Conservation (phyloP, 2,888 invertebrate species). For the Scrobipalpa costella region DNA sequence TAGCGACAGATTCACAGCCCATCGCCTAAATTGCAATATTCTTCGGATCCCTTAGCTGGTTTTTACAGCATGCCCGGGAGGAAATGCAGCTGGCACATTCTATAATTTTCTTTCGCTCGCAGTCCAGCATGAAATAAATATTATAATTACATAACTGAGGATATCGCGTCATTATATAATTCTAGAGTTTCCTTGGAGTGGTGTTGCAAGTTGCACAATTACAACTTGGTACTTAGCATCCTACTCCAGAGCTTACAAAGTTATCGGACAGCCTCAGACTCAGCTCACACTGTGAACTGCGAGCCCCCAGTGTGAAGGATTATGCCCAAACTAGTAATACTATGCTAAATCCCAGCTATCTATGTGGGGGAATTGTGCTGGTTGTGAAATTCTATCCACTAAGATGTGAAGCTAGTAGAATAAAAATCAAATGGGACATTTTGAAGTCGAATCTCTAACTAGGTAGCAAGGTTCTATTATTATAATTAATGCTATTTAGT, state of each 20-base stretch:
- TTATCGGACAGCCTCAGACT: background rate
- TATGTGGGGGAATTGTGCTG: too few species aligned
- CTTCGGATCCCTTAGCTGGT: too few species aligned
- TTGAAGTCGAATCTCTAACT: too few species aligned
- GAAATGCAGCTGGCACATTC: too few species aligned
- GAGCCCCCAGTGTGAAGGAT: background rate
- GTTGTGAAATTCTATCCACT: background rate
- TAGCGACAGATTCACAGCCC: too few species aligned
- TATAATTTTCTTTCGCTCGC: too few species aligned
- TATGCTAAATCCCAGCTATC: conserved; percentile 3
- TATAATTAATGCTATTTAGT: background rate
- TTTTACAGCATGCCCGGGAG: too few species aligned
- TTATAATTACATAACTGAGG: background rate
- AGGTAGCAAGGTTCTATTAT: too few species aligned
- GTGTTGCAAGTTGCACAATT: conserved; percentile 10
- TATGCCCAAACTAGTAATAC: background rate
- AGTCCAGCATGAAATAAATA: too few species aligned
- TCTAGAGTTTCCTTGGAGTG: background rate
- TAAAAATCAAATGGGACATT: too few species aligned
- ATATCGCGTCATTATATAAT: background rate
- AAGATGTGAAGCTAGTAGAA: too few species aligned
- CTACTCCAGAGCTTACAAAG: background rate
- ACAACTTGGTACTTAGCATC: conserved; percentile 18
- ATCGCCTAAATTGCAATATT: too few species aligned
- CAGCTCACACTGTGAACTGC: background rate